Evolutionary conservation across 2,797 vertebrate genomes (phyloP).

Genomic region (Momotus momota): DNA sequence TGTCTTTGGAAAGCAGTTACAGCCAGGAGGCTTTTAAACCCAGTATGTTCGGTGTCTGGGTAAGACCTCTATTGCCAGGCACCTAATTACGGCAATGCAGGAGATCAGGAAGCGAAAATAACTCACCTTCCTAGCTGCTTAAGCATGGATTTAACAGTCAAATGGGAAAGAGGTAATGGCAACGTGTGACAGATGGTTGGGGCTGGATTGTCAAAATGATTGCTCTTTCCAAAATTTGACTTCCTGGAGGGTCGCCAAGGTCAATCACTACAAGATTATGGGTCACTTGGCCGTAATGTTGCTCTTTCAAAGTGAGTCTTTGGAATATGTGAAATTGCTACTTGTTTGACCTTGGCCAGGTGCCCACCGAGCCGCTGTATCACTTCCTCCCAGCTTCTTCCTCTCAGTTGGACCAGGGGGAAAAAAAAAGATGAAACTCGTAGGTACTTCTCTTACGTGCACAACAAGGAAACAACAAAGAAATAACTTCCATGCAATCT

Average conservation of each 20-base stretch:
- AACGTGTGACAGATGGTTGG: not conserved
- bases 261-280: slow-evolving; percentile 32
- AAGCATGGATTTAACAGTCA: not conserved
- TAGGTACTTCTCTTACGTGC: fast-evolving
- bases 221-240: slow-evolving; percentile 11
- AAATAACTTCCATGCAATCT: not conserved
- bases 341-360: no score
- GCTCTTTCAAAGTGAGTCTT: not conserved
- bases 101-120: not conserved
- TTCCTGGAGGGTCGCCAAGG: slow-evolving; percentile 18
- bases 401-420: no score
- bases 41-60: not conserved
- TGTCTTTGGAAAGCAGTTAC: not conserved
- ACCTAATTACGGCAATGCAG: not conserved
- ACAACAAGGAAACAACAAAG: not conserved
- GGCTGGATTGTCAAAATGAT: not conserved
- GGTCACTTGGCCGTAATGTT: not conserved
- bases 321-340: not conserved
- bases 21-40: not conserved
- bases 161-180: not conserved
- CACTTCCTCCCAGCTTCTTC: no score
- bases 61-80: not conserved
- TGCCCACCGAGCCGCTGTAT: no score
- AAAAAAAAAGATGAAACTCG: no score
- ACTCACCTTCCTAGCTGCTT: not conserved